These are phyloP conservation scores for Sylvicapra grimmia DNA, from an alignment of 2,113 vertebrate species.

Conservation along the genomic window DNA sequence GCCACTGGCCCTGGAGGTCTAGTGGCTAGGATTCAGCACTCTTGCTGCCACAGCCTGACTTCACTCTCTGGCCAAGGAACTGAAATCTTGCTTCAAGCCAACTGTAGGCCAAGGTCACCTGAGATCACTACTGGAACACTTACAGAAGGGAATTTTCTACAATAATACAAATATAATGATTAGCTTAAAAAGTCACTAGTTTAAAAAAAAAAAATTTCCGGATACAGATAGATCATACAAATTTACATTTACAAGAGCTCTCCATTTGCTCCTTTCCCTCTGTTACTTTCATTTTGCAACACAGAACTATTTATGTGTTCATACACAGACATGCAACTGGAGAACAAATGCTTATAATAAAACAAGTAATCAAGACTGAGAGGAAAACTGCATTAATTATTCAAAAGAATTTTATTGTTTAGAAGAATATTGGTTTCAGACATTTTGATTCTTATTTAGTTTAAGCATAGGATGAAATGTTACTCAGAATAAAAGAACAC, in stretches of 20 bases:
- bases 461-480: background rate
- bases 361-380: background rate
- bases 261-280: background rate
- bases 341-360: slow-evolving; percentile 25
- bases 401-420: background rate
- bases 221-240: background rate
- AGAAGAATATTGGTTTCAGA: slow-evolving; percentile 3
- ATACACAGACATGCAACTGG: background rate
- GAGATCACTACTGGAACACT: background rate
- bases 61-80: background rate
- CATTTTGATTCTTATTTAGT: background rate
- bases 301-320: background rate
- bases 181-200: background rate
- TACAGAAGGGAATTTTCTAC: background rate
- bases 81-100: background rate
- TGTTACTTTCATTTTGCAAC: slow-evolving; percentile 19
- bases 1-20: background rate
- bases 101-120: background rate
- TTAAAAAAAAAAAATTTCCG: background rate
- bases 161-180: background rate
- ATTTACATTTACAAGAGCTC: background rate
- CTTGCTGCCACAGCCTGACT: background rate
- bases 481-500: background rate
- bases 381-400: background rate
- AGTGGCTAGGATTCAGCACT: background rate